Evolutionary conservation across 2,888 invertebrate genomes (phyloP).

Genomic region (Notodonta dromedarius): DNA sequence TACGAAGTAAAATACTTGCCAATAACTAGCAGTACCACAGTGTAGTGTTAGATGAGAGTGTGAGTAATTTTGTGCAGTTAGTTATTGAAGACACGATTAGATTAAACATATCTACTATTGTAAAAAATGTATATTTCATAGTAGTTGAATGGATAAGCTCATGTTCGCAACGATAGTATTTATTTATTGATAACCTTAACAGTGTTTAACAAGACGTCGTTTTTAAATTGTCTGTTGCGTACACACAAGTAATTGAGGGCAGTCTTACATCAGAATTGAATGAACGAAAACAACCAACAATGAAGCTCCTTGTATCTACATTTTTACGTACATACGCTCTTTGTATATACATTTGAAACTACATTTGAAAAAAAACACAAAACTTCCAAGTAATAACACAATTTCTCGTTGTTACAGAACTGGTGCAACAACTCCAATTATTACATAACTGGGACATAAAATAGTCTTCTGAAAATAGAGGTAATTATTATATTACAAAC

Average conservation of each 20-base stretch:
- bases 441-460: slow-evolving; percentile 46
- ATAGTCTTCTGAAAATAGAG: slow-evolving; percentile 43
- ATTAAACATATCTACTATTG: too few species aligned
- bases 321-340: slow-evolving; percentile 8
- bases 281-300: slow-evolving; percentile 28
- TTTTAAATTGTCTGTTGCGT: slow-evolving; percentile 24
- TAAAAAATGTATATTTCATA: not conserved
- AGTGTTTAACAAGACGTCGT: slow-evolving; percentile 14
- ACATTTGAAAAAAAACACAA: too few species aligned
- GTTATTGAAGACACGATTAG: too few species aligned
- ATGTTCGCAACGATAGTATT: not conserved
- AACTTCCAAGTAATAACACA: too few species aligned
- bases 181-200: slow-evolving; percentile 7
- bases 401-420: slow-evolving; percentile 51
- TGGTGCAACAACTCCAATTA: slow-evolving; percentile 13
- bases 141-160: not conserved
- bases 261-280: slow-evolving; percentile 34
- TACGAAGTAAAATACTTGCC: not conserved
- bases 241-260: slow-evolving; percentile 44
- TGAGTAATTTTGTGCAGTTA: too few species aligned
- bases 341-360: too few species aligned
- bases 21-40: not conserved
- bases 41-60: too few species aligned
- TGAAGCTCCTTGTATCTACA: slow-evolving; percentile 7
- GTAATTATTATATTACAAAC: slow-evolving; percentile 21